Evolutionary conservation across 2,113 vertebrate species (phyloP), one percentile per base, ranked within the genome.

Genomic region (Pogonocichla stellata): DNA sequence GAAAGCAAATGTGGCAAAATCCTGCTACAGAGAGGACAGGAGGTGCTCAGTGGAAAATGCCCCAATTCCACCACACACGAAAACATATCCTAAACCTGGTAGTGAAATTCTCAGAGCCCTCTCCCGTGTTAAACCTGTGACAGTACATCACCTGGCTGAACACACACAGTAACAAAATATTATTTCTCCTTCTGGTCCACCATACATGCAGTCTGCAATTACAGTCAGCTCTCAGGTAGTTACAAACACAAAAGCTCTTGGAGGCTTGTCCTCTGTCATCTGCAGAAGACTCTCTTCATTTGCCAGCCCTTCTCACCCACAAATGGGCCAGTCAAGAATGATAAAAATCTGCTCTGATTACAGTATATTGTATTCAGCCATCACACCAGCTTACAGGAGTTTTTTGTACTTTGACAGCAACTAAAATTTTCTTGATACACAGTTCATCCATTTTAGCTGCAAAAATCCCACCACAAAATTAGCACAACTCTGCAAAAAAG

Each of bases 101-200:
- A 3, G 7, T 43, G 10, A 80, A 89, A 58, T n/a, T 42, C 11
- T 54, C 65, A 70, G 51, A 82, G 19, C 6, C 11, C 38, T 31
- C 29, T 43, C 40, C 48, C 26, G 24, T 31, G 22, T 40, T 62
- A 61, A 74, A 66, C 12, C 12, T 31, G 13, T 9, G n/a, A 18
- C 38, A 6, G 28, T 20, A 28, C 0, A 0, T 6, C 56, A 78
- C 7, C 29, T 61, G 45, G 45, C 40, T 18, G 17, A 77, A 50
- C 5, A 25, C 7, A 87, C 1, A 24, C 1, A 15, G n/a, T 9
- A 43, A 66, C 2, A 2, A 58, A 64, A 12, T 26, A 62, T 3
- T 40, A 42, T 20, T 87, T 60, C 19, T 19, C 6, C 43, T 60
- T 70, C 65, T 66, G 19, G 17, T 29, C 31, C 16, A 8, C 7